Conservation (phyloP, 2,113 vertebrate species). For the Brachyhypopomus occidentalis region DNA sequence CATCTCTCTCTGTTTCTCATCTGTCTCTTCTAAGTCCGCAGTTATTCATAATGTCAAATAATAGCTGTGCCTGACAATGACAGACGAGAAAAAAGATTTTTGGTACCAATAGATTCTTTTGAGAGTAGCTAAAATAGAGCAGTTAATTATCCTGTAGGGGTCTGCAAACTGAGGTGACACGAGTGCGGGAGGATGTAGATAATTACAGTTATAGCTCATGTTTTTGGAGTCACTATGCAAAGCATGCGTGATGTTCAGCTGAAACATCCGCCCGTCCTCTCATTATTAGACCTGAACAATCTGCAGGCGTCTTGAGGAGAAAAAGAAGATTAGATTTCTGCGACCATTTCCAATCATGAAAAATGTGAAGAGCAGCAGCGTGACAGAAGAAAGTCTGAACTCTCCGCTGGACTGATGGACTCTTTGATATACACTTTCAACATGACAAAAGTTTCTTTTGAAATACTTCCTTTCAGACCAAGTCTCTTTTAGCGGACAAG, state of each 20-base stretch:
- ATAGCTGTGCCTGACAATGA: neutral
- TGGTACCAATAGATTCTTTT: neutral
- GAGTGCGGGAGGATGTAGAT: neutral
- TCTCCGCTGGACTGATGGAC: slow-evolving; percentile 18
- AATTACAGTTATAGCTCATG: neutral
- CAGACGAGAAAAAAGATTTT: neutral
- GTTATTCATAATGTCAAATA: too few relatives aligned
- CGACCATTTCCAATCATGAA: neutral
- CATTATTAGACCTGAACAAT: neutral
- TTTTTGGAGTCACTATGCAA: neutral
- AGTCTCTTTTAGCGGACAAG: neutral
- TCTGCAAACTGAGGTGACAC: neutral
- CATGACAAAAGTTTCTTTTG: slow-evolving; percentile 41
- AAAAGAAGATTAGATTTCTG: slow-evolving; percentile 23
- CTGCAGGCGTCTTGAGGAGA: neutral
- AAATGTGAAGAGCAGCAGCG: slow-evolving; percentile 7
- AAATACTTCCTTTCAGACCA: slow-evolving; percentile 45
- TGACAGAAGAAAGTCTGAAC: neutral
- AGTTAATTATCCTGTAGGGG: neutral
- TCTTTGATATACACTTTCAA: slow-evolving; percentile 53
- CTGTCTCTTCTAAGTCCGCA: neutral
- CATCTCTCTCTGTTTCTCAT: neutral
- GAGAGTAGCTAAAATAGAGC: neutral
- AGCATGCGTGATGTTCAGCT: neutral
- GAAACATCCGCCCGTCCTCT: too few relatives aligned